These are phyloP conservation scores for Ctenicera cuprea DNA, from an alignment of 2,888 invertebrate genomes.

Conservation along the genomic window DNA sequence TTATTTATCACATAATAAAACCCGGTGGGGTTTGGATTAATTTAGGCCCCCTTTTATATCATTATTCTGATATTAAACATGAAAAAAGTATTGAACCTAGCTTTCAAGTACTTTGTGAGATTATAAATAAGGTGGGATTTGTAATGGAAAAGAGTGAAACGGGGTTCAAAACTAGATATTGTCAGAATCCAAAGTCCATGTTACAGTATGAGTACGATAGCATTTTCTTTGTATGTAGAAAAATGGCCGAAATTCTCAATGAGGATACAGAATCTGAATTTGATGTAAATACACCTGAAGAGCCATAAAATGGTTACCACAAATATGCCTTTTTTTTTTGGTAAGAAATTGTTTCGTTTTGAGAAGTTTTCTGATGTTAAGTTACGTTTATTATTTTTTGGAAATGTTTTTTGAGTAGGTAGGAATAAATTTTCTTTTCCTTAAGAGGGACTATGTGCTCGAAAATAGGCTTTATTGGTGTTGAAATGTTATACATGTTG, in stretches of 20 bases:
- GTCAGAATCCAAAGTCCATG: conserved; percentile 95
- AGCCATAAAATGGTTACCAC: neutral
- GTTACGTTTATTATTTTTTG: no score
- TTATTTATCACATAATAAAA: conserved; percentile 91
- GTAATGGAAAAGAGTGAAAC: conserved; percentile 87
- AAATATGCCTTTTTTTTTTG: neutral
- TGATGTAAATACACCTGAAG: neutral
- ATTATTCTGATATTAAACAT: conserved; percentile 89
- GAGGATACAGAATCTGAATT: conserved; percentile 3
- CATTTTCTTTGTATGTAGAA: conserved; percentile 93
- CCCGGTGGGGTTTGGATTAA: conserved; percentile 95
- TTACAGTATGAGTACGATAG: conserved; percentile 94
- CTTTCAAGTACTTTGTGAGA: conserved; percentile 80
- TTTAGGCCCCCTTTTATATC: conserved; percentile 94
- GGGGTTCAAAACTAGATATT: conserved; percentile 89
- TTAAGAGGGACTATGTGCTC: no score
- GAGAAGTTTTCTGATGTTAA: neutral
- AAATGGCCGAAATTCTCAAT: conserved; percentile 74
- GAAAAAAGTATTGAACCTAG: conserved; percentile 96
- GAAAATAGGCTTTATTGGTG: no score
- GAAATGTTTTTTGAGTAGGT: no score
- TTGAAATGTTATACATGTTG: no score
- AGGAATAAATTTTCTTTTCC: no score
- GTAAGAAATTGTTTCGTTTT: neutral
- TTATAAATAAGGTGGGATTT: conserved; percentile 90